These are phyloP conservation scores for Rhinatrema bivittatum DNA, from an alignment of 2,797 vertebrate genomes.

Conservation along the genomic window DNA sequence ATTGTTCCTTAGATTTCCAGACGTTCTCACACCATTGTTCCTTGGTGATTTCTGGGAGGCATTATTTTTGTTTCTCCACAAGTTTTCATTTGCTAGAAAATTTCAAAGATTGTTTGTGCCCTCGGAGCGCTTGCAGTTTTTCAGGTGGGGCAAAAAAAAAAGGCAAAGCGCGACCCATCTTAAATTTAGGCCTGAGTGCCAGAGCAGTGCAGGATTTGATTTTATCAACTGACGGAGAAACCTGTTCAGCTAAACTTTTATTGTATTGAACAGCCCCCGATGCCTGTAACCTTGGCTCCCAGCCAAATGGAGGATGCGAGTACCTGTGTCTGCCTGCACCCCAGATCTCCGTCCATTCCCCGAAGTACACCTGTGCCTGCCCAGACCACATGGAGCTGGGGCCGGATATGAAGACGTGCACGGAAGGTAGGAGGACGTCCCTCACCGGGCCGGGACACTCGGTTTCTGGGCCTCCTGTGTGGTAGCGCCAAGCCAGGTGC, in stretches of 20 bases:
- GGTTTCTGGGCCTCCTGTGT: background rate
- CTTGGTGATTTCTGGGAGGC: too few relatives aligned
- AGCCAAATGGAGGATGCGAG: conserved; percentile 91
- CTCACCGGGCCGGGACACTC: background rate
- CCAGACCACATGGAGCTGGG: conserved; percentile 87
- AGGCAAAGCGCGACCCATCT: too few relatives aligned
- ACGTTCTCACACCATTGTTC: too few relatives aligned
- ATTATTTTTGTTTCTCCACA: too few relatives aligned
- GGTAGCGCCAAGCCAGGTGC: background rate
- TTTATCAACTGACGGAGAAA: too few relatives aligned
- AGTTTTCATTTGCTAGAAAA: too few relatives aligned
- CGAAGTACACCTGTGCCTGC: conserved; percentile 91
- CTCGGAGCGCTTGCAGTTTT: too few relatives aligned
- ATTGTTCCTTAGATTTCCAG: too few relatives aligned
- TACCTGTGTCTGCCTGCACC: conserved; percentile 95
- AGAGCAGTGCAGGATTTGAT: too few relatives aligned
- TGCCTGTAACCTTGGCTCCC: conserved; percentile 77
- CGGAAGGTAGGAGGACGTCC: conserved; percentile 58
- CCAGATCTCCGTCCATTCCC: conserved; percentile 85
- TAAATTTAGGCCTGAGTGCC: too few relatives aligned
- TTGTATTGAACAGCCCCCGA: conserved; percentile 65
- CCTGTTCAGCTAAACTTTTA: background rate
- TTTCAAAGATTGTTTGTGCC: too few relatives aligned
- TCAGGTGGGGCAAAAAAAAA: too few relatives aligned
- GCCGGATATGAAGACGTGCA: conserved; percentile 89